These are phyloP conservation scores for Kryptolebias ocellatus DNA, from an alignment of 2,797 vertebrate species.

Conservation along the genomic window DNA sequence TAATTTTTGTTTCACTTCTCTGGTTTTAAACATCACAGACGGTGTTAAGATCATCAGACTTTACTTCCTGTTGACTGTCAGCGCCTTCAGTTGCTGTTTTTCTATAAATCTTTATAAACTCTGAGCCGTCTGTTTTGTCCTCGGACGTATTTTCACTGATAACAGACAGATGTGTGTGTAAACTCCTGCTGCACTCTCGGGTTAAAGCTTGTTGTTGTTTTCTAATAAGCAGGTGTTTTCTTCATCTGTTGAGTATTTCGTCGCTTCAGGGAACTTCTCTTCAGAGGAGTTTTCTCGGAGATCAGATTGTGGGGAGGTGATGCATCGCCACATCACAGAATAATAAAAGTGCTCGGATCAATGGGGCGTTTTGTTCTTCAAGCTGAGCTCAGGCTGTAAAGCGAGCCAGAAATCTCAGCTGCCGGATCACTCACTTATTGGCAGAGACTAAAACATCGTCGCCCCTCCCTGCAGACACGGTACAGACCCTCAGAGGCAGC, in stretches of 20 bases:
- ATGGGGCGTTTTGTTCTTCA: slow-evolving; percentile 25
- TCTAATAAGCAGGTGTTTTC: neutral
- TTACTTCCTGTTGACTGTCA: too few species aligned
- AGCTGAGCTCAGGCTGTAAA: neutral
- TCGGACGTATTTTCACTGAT: too few species aligned
- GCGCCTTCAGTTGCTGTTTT: too few species aligned
- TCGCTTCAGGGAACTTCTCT: neutral
- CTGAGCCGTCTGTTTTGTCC: too few species aligned
- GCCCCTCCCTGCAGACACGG: slow-evolving; percentile 21
- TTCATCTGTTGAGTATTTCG: neutral
- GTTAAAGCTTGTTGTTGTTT: neutral
- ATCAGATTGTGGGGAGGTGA: slow-evolving; percentile 8
- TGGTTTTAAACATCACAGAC: neutral
- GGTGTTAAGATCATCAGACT: too few species aligned
- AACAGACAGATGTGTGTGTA: too few species aligned
- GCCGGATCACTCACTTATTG: slow-evolving; percentile 30
- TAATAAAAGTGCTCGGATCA: slow-evolving; percentile 41
- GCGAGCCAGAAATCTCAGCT: slow-evolving; percentile 32
- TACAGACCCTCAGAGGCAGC: slow-evolving; percentile 1
- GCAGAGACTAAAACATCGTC: slow-evolving; percentile 28
- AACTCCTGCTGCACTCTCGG: too few species aligned
- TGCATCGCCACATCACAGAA: slow-evolving; percentile 14
- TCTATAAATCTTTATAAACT: too few species aligned
- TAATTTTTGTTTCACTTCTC: neutral
- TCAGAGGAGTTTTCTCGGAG: neutral